Percentiles rank a stretch among this genome's conserved stretches.
These are phyloP conservation scores for Nesidiocoris tenuis DNA, from an alignment of 2,888 invertebrate genomes.

Conservation along the genomic window DNA sequence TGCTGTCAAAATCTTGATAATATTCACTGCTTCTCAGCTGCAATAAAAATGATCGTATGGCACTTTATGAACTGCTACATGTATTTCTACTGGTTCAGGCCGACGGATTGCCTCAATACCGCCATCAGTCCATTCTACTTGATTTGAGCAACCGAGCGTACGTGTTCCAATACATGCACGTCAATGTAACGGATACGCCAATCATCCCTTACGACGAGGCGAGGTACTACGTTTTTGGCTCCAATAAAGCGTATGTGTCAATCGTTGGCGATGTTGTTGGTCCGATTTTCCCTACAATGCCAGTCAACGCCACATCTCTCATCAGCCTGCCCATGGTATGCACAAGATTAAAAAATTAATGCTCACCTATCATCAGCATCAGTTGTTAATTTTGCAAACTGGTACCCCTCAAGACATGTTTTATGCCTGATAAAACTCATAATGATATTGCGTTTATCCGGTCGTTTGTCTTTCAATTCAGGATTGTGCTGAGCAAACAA, in stretches of 20 bases:
- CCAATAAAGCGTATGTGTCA: conserved; percentile 77
- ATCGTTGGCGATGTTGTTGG: conserved; percentile 90
- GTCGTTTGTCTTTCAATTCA: conserved; percentile 52
- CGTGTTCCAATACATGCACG: conserved; percentile 92
- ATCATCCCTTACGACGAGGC: conserved; percentile 87
- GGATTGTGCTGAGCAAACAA: conserved; percentile 91
- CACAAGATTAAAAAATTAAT: neutral
- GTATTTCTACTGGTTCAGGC: conserved; percentile 59
- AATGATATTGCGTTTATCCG: no score
- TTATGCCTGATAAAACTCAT: neutral
- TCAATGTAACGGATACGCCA: conserved; percentile 91
- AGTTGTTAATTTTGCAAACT: neutral
- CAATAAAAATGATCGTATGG: no score
- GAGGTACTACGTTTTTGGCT: conserved; percentile 91
- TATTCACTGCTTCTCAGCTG: no score
- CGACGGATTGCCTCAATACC: conserved; percentile 87
- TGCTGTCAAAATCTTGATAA: no score
- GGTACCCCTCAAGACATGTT: no score
- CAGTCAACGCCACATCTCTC: conserved; percentile 80
- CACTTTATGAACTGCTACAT: no score
- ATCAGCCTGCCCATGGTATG: conserved; percentile 74
- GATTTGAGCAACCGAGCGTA: conserved; percentile 90
- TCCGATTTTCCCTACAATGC: conserved; percentile 89
- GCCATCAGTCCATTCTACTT: conserved; percentile 87
- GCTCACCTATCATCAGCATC: neutral